Base-by-base conservation (phyloP, 2,888 invertebrate genomes). In the Willowsia nigromaculata region DNA sequence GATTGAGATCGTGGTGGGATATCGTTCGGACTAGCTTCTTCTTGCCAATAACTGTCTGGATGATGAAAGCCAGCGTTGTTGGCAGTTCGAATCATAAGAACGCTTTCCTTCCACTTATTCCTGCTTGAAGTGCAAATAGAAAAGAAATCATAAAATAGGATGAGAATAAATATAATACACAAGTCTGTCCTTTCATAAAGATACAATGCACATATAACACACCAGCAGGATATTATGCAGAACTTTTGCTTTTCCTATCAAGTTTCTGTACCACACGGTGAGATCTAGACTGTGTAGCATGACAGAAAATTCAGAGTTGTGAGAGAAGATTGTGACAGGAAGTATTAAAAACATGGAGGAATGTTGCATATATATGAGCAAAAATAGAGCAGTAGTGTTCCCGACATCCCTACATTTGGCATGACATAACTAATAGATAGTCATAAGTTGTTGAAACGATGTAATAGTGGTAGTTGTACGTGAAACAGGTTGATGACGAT, bases 21-120 rank as follows among this genome's bases (percentile, higher is more conserved):
- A 78, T 93, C 93, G 62, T 78, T 90, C 9, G 91, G 92, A 83
- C 91, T 91, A 40, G 90, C 89, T 82, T 92, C 92, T 68, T 92
- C 92, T 78, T 91, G 93, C 92, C 93, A 93, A 87, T 88, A 91
- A 88, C 86, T 90, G 68, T 91, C 92, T 78, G 90, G 78, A 15
- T 90, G 88, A 59, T 92, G 91, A 90, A 80, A 80, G 37, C 56
- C 53, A n/a, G 74, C 47, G 88, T 91, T 92, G 90, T 93, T 93
- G 85, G 90, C 89, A 43, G 92, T 91, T 76, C 91, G 92, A 84
- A 92, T 92, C 93, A 93, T 92, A 84, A 92, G 88, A 71, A 93
- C 91, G 84, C 92, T 93, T 62, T 92, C 92, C 80, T 92, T 92
- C 92, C 92, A 92, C 82, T 92, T 92, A 85, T 92, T 91, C 81